phyloP scores from a whole-genome alignment of 2,113 vertebrate genomes.

The Orthonyx spaldingii region DNA sequence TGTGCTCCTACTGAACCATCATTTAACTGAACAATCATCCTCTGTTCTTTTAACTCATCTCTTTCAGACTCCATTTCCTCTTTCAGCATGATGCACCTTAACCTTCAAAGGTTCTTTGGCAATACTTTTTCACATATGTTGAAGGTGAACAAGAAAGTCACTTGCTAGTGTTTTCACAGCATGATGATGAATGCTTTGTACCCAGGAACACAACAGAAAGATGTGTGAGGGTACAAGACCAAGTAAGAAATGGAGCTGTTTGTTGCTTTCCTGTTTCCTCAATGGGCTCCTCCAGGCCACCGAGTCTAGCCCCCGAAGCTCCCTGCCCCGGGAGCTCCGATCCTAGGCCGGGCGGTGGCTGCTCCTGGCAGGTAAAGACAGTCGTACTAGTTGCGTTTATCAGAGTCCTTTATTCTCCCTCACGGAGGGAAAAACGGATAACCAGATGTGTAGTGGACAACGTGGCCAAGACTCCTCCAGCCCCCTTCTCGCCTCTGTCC shows the following conservation, averaged over 20 bases:
- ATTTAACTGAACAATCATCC: neutral
- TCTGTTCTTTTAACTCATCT: neutral
- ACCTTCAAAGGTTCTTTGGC: neutral
- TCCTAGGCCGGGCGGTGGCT: no score
- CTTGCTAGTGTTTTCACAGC: neutral
- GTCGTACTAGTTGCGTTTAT: no score
- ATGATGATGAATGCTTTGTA: neutral
- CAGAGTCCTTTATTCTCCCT: no score
- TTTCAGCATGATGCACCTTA: neutral
- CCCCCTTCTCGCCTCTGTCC: no score
- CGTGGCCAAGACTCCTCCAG: no score
- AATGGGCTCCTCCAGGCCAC: no score
- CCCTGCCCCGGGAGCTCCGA: no score
- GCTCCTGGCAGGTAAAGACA: no score
- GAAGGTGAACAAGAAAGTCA: neutral
- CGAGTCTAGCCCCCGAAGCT: no score
- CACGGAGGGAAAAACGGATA: no score
- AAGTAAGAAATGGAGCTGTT: neutral
- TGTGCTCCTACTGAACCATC: neutral
- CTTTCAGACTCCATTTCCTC: neutral
- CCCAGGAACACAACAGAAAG: neutral
- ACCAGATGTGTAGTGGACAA: no score
- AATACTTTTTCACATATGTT: neutral
- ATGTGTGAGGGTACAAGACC: neutral
- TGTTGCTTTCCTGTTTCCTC: no score